Evolutionary conservation across 2,113 vertebrate species (phyloP).

Genomic region (Lycaon pictus): DNA sequence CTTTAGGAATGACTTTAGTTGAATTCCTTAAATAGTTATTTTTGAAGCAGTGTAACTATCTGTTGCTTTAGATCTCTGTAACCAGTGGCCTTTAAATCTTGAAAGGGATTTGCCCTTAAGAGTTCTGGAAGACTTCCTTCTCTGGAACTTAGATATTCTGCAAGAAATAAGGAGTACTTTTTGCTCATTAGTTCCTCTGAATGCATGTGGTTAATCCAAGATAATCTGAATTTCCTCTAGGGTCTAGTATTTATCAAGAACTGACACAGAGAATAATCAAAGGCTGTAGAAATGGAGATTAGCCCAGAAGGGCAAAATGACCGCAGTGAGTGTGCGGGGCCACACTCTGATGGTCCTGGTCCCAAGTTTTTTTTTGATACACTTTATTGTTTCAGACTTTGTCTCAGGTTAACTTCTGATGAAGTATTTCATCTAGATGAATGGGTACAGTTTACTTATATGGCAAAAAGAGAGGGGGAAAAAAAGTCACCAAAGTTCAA

Average conservation of each 20-base stretch:
- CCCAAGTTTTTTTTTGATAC: neutral
- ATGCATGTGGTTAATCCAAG: neutral
- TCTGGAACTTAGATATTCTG: neutral
- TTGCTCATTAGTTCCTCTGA: neutral
- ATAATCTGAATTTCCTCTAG: conserved; percentile 43
- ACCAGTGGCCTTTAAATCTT: neutral
- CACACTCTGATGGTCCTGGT: rapidly evolving
- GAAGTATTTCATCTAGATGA: neutral
- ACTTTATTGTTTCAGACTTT: neutral
- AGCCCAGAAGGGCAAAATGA: neutral
- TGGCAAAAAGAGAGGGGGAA: neutral
- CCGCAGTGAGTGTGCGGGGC: neutral
- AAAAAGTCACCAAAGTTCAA: neutral
- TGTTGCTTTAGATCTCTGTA: neutral
- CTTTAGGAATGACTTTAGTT: neutral
- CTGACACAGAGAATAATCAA: conserved; percentile 40
- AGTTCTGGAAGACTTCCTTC: neutral
- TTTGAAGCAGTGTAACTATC: neutral
- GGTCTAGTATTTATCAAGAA: conserved; percentile 52
- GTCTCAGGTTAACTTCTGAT: neutral
- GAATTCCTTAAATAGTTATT: neutral
- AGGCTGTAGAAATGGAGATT: neutral
- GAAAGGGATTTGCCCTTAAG: neutral
- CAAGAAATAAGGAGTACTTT: neutral
- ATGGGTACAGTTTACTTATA: neutral